Evolutionary conservation across 2,888 invertebrate genomes (phyloP), one percentile per base, ranked within the genome.

Genomic region (Acleris emargana): DNA sequence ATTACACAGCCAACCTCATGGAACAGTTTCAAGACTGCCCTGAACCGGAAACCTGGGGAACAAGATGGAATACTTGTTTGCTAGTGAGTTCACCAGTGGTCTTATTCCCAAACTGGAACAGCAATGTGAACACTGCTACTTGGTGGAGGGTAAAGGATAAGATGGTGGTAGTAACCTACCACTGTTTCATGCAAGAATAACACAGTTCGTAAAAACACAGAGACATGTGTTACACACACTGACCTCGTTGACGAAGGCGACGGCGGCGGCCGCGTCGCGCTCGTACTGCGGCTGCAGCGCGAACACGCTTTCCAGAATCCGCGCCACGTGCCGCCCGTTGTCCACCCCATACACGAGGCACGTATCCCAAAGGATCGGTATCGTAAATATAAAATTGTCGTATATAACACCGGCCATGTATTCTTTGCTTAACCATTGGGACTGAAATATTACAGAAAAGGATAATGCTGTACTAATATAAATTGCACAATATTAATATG

Each of bases 351-450:
- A 97, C 9, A 96, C 89, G 49, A 95, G 93, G 77, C 96, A 95
- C 13, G 97, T 82, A 80, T 97, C 97, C 88, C 97, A 94, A 59
- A 97, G 84, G 77, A 96, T 95, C 0, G 97, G 96, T 70, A 97
- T 93, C n/a, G 97, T 96, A 75, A 97, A 95, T 70, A 98, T 89
- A 83, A 95, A 97, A 73, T 97, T 95, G 68, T 96, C 93, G 82
- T 97, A 97, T 55, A 97, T 80, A n/a, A 96, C 77, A 6, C 94
- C 93, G 0, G 95, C 95, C 88, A 96, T 94, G 64, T 93, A 94
- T 47, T 93, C 88, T 59, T 94, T 94, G 2, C 90, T 93, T 81
- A 97, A 95, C 93, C 94, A 95, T 71, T 93, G 93, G 2, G 85
- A 73, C 93, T 93, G 83, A 3, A 86, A 86, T 13, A 13, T 38